phyloP scores from a whole-genome alignment of 2,797 vertebrate species.

The Falco novaeseelandiae region DNA sequence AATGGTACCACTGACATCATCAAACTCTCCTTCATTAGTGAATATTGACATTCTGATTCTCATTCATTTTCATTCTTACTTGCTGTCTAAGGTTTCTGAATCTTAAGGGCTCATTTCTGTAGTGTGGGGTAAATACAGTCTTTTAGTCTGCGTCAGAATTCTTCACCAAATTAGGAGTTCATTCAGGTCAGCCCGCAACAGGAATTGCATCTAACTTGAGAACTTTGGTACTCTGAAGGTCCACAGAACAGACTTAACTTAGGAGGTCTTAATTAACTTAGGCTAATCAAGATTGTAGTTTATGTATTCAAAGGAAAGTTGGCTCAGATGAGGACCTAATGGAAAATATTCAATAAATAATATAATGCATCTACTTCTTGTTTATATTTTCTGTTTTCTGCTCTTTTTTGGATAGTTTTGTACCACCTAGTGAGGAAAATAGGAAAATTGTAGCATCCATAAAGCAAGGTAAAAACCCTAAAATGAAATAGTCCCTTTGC shows the following conservation, averaged over 20 bases:
- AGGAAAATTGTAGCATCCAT: conserved; percentile 83
- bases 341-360: background rate
- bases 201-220: background rate
- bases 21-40: background rate
- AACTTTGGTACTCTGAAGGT: background rate
- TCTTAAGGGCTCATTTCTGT: background rate
- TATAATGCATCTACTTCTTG: background rate
- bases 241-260: background rate
- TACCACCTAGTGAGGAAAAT: conserved; percentile 79
- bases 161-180: background rate
- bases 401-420: conserved; percentile 70
- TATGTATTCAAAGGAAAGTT: background rate
- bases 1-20: background rate
- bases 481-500: background rate
- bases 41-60: background rate
- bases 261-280: no score
- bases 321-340: background rate
- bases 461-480: conserved; percentile 76
- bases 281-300: background rate
- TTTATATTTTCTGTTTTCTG: background rate
- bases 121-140: background rate
- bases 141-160: background rate
- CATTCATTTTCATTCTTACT: background rate
- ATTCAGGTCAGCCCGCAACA: background rate
- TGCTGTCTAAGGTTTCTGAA: background rate